phyloP scores from a whole-genome alignment of 2,113 vertebrate genomes.

The Chloropsis hardwickii region DNA sequence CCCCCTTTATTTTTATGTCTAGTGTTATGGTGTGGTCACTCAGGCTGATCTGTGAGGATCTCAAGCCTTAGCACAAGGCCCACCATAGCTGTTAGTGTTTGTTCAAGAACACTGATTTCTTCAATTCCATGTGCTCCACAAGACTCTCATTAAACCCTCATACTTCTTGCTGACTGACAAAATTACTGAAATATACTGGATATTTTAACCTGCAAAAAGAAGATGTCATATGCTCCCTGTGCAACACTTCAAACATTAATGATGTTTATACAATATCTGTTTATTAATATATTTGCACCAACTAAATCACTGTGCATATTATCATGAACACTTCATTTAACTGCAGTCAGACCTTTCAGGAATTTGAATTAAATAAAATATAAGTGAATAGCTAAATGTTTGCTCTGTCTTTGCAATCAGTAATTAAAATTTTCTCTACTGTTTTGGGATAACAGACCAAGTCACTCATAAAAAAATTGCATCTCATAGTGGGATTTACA shows the following conservation, averaged over 20 bases:
- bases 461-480: background rate
- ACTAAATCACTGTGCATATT: background rate
- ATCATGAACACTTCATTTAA: background rate
- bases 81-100: background rate
- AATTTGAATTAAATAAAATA: slow-evolving; percentile 11
- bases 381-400: background rate
- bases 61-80: background rate
- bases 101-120: background rate
- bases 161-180: background rate
- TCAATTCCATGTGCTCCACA: background rate
- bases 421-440: background rate
- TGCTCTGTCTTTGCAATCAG: background rate
- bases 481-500: background rate
- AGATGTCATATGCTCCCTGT: background rate
- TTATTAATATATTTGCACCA: background rate
- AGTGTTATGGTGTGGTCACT: background rate
- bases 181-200: background rate
- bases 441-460: background rate
- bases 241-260: background rate
- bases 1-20: background rate
- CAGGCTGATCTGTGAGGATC: background rate
- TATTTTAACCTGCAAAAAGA: background rate
- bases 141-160: background rate
- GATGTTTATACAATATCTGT: background rate
- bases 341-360: background rate